These are phyloP conservation scores for Itoplectis maculator DNA, from an alignment of 2,888 invertebrate genomes.

Conservation along the genomic window DNA sequence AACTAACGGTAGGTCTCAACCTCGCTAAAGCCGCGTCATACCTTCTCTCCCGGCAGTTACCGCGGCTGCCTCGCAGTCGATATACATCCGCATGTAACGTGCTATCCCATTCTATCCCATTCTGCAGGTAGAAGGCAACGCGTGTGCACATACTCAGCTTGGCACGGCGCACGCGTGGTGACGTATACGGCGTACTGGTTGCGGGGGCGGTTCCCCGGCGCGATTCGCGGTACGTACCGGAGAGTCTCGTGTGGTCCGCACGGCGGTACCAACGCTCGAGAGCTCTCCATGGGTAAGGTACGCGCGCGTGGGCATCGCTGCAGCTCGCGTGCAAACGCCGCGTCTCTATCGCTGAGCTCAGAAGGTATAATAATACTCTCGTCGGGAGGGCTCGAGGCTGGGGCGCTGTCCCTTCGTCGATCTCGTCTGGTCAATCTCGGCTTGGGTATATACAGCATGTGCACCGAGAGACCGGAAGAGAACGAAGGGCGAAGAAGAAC, in stretches of 20 bases:
- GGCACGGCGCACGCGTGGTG: background rate
- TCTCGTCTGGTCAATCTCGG: conserved; percentile 28
- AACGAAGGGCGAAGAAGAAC: conserved; percentile 11
- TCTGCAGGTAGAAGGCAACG: conserved; percentile 48
- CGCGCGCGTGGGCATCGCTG: conserved; percentile 49
- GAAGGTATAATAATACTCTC: conserved; percentile 46
- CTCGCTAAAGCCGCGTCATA: conserved; percentile 73
- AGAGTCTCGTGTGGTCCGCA: conserved; percentile 50
- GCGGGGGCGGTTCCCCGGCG: conserved; percentile 64
- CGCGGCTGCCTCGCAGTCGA: conserved; percentile 63
- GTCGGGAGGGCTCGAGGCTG: conserved; percentile 42
- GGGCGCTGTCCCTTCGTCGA: conserved; percentile 52
- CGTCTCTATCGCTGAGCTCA: conserved; percentile 48
- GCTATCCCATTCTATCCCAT: conserved; percentile 9
- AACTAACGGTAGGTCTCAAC: conserved; percentile 77
- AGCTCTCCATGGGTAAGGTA: background rate
- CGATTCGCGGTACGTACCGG: conserved; percentile 4
- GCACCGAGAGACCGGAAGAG: conserved; percentile 56
- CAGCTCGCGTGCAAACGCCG: conserved; percentile 54
- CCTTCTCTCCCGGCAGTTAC: conserved; percentile 68
- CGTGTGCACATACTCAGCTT: conserved; percentile 32
- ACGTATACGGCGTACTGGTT: conserved; percentile 53
- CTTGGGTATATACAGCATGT: background rate
- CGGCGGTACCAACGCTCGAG: background rate
- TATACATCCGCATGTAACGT: conserved; percentile 59